Conservation (phyloP, 1,140 invertebrate species). For the Trigoniulus corallinus region DNA sequence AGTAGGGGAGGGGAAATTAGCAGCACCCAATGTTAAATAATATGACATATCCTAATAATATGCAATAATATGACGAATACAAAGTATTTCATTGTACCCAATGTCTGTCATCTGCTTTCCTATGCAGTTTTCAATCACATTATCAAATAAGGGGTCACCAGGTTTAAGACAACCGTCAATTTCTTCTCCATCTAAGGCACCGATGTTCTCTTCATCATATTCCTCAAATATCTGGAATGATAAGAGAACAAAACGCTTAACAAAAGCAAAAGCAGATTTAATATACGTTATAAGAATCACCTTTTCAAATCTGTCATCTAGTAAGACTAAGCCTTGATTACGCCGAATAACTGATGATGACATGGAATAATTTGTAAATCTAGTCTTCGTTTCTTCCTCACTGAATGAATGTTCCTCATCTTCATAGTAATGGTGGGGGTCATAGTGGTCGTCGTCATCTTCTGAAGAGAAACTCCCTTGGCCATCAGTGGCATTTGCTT, state of each 20-base stretch:
- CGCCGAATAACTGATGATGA: conserved; percentile 74
- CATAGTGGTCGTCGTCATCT: conserved; percentile 20
- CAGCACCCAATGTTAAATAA: too few relatives aligned
- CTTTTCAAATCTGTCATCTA: conserved; percentile 85
- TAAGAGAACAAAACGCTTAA: conserved; percentile 3
- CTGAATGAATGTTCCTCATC: too few relatives aligned
- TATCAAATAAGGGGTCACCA: too few relatives aligned
- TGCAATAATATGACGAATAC: too few relatives aligned
- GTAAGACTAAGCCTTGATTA: conserved; percentile 59
- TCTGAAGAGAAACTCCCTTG: too few relatives aligned
- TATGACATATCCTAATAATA: too few relatives aligned
- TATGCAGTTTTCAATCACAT: too few relatives aligned
- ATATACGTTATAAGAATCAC: too few relatives aligned
- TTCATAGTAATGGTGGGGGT: conserved; percentile 34
- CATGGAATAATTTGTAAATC: conserved; percentile 89
- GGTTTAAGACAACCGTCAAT: conserved; percentile 66
- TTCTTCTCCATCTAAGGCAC: conserved; percentile 70
- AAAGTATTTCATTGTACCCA: not conserved
- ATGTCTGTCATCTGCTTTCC: not conserved
- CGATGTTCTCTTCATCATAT: conserved; percentile 81
- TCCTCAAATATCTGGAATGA: conserved; percentile 52
- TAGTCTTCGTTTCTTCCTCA: conserved; percentile 64
- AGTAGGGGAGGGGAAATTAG: too few relatives aligned
- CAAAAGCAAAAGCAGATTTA: too few relatives aligned
- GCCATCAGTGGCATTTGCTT: conserved; percentile 44